A percentile compares a stretch with the other conserved stretches of the same genome.
These are phyloP conservation scores for Andrena cerasifolii DNA, from an alignment of 1,140 invertebrate species.

Conservation along the genomic window DNA sequence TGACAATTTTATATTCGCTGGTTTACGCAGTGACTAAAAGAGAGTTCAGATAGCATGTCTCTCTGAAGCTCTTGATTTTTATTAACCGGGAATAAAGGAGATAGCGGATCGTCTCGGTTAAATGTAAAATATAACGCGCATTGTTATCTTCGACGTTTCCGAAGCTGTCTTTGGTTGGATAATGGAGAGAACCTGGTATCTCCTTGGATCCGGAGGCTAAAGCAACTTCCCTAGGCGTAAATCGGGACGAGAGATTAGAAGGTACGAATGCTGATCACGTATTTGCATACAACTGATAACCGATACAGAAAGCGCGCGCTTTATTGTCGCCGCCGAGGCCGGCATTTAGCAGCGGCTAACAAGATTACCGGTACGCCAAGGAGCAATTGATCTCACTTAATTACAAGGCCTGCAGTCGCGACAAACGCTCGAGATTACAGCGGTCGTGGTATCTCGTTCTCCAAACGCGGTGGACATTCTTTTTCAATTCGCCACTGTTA, in stretches of 20 bases:
- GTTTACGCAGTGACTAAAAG: too few species aligned
- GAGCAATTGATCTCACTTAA: slow-evolving; percentile 57
- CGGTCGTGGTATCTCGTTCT: neutral
- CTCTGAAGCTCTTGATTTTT: too few species aligned
- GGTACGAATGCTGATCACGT: neutral
- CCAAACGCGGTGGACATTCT: neutral
- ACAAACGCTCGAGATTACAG: slow-evolving; percentile 39
- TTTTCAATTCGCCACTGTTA: neutral
- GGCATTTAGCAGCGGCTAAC: slow-evolving; percentile 48
- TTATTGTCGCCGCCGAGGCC: slow-evolving; percentile 39
- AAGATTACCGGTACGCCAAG: slow-evolving; percentile 44
- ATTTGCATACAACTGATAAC: slow-evolving; percentile 43
- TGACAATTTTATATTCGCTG: too few species aligned
- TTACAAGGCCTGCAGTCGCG: slow-evolving; percentile 37
- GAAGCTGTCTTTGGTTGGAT: too few species aligned
- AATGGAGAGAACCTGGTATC: too few species aligned
- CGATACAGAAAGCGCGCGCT: slow-evolving; percentile 14
- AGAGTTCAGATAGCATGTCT: too few species aligned
- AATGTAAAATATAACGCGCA: too few species aligned
- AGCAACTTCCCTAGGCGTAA: neutral
- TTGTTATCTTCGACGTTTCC: too few species aligned
- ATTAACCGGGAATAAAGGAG: too few species aligned
- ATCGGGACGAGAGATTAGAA: neutral
- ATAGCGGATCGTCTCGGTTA: too few species aligned
- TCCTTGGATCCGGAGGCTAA: neutral